Percentiles rank a stretch among this genome's conserved stretches.
phyloP scores from a whole-genome alignment of 1,140 invertebrate species.

The Polypedilum pembai region DNA sequence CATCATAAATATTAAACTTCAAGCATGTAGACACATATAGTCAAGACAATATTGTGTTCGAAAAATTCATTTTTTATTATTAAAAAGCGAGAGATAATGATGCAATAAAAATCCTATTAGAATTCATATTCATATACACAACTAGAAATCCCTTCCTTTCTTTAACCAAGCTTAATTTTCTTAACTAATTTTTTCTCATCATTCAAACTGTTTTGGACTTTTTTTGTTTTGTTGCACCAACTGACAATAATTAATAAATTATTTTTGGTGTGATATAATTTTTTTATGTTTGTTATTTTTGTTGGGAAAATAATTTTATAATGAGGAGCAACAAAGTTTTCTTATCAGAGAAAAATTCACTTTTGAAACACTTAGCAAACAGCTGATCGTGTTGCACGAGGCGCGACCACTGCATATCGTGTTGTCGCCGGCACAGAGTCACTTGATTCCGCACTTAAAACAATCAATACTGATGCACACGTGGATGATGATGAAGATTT shows the following conservation, averaged over 20 bases:
- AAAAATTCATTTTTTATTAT: too few relatives aligned
- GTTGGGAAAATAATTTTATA: background rate
- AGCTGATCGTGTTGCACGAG: slow-evolving; percentile 65
- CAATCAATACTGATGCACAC: background rate
- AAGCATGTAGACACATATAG: too few relatives aligned
- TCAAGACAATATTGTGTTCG: too few relatives aligned
- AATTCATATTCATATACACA: too few relatives aligned
- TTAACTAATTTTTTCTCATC: too few relatives aligned
- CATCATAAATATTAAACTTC: too few relatives aligned
- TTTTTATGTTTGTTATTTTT: background rate
- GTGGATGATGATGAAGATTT: slow-evolving; percentile 33
- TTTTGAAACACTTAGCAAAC: slow-evolving; percentile 50
- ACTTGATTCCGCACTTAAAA: slow-evolving; percentile 49
- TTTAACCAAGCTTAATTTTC: too few relatives aligned
- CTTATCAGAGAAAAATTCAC: background rate
- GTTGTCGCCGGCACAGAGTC: slow-evolving; percentile 69
- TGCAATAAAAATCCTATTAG: too few relatives aligned
- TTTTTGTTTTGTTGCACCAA: background rate
- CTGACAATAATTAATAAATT: background rate
- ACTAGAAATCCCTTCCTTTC: too few relatives aligned
- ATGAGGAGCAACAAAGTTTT: background rate
- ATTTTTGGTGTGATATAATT: background rate
- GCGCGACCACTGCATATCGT: slow-evolving; percentile 65
- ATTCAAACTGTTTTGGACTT: too few relatives aligned
- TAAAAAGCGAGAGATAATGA: too few relatives aligned